phyloP scores from a whole-genome alignment of 2,113 vertebrate species.

The Taxidea taxus region DNA sequence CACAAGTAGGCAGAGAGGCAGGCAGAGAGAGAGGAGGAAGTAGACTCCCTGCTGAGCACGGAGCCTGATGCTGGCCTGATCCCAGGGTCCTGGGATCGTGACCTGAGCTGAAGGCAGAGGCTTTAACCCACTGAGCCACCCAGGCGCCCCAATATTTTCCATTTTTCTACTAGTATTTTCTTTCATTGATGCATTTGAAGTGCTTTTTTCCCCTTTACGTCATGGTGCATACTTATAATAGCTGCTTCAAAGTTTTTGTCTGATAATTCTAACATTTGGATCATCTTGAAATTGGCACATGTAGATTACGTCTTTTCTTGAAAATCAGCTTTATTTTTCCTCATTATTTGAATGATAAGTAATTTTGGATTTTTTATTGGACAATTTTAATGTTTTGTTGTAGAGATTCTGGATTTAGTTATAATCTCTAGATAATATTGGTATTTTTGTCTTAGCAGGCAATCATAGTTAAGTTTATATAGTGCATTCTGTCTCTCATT shows the following conservation, averaged over 20 bases:
- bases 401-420: not conserved
- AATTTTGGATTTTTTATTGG: not conserved
- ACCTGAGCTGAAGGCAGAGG: too few species aligned
- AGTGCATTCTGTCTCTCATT: not conserved
- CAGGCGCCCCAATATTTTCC: too few species aligned
- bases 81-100: too few species aligned
- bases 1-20: too few species aligned
- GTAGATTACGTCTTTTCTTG: not conserved
- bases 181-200: not conserved
- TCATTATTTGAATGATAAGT: not conserved
- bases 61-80: too few species aligned
- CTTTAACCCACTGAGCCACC: too few species aligned
- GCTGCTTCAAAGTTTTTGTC: not conserved
- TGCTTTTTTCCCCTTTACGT: not conserved
- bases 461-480: not conserved
- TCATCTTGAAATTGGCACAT: not conserved
- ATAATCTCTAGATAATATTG: not conserved
- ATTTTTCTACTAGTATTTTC: not conserved
- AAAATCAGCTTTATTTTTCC: not conserved
- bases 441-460: not conserved
- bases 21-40: too few species aligned
- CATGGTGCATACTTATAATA: not conserved
- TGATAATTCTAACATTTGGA: not conserved
- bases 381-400: not conserved
- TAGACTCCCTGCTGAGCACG: too few species aligned